Evolutionary conservation across 64 coral and sea anemone species (phyloP).

Genomic region (Stichodactyla helianthus): DNA sequence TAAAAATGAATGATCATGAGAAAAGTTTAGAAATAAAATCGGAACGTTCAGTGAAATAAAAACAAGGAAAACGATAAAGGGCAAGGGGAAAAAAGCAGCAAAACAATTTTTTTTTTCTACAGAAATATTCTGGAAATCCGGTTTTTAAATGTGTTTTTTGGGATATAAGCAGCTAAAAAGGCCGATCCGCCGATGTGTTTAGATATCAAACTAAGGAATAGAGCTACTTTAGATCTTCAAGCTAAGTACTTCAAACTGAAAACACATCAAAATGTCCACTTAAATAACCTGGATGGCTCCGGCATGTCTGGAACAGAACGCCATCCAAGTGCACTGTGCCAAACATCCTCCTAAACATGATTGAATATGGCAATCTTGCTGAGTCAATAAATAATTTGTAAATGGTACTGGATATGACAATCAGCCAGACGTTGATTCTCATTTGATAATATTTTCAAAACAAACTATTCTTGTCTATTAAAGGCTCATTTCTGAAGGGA

Average conservation of each 20-base stretch:
- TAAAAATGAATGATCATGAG: no score
- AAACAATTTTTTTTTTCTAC: no score
- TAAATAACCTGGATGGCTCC: not conserved
- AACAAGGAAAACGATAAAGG: no score
- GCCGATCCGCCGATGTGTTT: not conserved
- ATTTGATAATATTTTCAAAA: not conserved
- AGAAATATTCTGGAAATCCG: not conserved
- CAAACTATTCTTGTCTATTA: not conserved
- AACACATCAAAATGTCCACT: not conserved
- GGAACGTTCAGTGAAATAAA: no score
- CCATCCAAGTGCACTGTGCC: not conserved
- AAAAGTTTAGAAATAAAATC: no score
- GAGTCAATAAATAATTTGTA: not conserved
- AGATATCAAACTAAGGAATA: not conserved
- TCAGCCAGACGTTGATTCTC: not conserved
- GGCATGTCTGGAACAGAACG: not conserved
- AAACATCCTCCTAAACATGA: not conserved
- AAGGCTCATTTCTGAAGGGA: not conserved
- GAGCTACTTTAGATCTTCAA: not conserved
- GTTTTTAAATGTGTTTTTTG: not conserved
- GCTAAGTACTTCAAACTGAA: not conserved
- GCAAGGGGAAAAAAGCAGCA: no score
- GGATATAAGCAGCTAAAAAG: not conserved
- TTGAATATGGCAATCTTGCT: not conserved
- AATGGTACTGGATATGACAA: not conserved